Percentiles rank a stretch among this genome's conserved stretches.
phyloP scores from a whole-genome alignment of 2,888 invertebrate genomes.

The Microdon myrmicae region DNA sequence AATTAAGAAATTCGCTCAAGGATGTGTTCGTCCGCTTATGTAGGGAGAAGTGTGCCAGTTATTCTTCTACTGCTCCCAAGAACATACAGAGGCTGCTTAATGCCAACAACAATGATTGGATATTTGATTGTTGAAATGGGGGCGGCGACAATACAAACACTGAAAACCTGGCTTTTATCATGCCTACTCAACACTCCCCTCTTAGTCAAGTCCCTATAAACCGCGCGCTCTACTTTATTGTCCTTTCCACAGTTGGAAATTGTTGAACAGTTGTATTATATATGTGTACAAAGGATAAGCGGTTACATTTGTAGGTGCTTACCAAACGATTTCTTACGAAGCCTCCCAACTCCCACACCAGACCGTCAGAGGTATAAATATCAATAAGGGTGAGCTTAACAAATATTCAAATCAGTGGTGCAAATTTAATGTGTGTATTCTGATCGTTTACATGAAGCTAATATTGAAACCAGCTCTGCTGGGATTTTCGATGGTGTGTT shows the following conservation, averaged over 20 bases:
- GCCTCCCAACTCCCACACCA: not conserved
- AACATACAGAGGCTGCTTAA: not conserved
- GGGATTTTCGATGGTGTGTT: too few relatives aligned
- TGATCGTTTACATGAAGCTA: slow-evolving; percentile 37
- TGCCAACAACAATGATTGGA: slow-evolving; percentile 8
- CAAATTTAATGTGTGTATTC: slow-evolving; percentile 36
- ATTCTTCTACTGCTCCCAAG: not conserved
- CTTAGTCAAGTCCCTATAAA: not conserved
- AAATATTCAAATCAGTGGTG: slow-evolving; percentile 43
- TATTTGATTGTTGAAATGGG: slow-evolving; percentile 13
- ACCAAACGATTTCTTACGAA: slow-evolving; percentile 19
- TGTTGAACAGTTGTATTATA: not conserved
- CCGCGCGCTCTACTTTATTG: not conserved
- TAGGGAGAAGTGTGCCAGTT: slow-evolving; percentile 1
- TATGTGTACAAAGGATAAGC: slow-evolving; percentile 18
- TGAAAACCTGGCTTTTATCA: slow-evolving; percentile 16
- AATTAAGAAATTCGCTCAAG: slow-evolving; percentile 41
- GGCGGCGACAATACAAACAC: slow-evolving; percentile 15
- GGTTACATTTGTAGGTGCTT: slow-evolving; percentile 34
- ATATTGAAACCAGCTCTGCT: slow-evolving; percentile 14
- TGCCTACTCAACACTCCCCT: not conserved
- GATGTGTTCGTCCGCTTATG: slow-evolving; percentile 19
- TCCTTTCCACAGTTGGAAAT: slow-evolving; percentile 1
- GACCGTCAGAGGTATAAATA: slow-evolving; percentile 21
- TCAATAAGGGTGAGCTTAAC: slow-evolving; percentile 27